phyloP scores from a whole-genome alignment of 2,888 invertebrate species.

The Nebria brevicollis region DNA sequence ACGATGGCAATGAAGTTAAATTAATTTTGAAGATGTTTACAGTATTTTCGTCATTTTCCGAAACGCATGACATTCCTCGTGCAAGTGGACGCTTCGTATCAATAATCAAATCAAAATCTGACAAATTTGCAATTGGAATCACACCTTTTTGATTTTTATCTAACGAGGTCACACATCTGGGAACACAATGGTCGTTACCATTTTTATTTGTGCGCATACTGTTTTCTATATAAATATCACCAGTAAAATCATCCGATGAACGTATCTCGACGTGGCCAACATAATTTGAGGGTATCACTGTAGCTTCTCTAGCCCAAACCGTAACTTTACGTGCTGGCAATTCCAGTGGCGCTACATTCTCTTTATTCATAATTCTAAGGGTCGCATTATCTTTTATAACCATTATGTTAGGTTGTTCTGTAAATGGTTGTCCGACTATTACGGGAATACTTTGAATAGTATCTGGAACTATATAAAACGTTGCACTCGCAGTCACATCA shows the following conservation, averaged over 20 bases:
- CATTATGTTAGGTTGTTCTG: constrained; percentile 20
- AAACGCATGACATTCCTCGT: no score
- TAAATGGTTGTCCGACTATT: constrained; percentile 24
- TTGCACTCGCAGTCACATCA: not conserved
- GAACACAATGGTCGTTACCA: not conserved
- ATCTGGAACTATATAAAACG: constrained; percentile 9
- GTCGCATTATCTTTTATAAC: not conserved
- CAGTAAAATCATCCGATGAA: no score
- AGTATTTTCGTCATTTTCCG: no score
- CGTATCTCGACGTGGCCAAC: not conserved
- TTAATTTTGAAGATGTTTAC: no score
- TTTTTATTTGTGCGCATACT: not conserved
- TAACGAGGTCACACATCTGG: not conserved
- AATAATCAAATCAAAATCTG: no score
- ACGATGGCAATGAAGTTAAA: no score
- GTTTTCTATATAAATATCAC: not conserved
- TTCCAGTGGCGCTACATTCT: not conserved
- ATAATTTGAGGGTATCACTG: constrained; percentile 15
- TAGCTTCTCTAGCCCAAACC: not conserved
- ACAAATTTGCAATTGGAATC: no score
- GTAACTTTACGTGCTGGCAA: not conserved
- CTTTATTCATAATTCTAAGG: constrained; percentile 7
- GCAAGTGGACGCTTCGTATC: no score
- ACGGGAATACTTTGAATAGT: not conserved
- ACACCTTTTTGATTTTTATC: no score